Base-by-base conservation (phyloP, 2,113 vertebrate species). In the Sinocyclocheilus anshuiensis region DNA sequence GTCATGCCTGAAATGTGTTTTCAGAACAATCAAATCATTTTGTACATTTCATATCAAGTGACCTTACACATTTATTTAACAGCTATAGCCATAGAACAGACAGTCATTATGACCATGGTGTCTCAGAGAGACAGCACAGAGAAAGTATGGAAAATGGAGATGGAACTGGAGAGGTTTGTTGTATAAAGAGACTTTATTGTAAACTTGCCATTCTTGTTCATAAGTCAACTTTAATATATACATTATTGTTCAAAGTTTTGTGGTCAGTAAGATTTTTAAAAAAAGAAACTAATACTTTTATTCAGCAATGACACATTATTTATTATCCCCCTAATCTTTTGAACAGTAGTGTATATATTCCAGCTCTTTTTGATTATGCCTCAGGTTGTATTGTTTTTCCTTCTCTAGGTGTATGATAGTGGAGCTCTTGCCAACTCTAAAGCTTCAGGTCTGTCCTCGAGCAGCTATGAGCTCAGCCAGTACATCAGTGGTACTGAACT, bases 401-500 rank as follows among this genome's bases (percentile, higher is more conserved):
- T 20, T 20, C 65, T 0, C 10, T 59, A 6, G 42, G 82, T 84
- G 7, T 91, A 86, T 90, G 90, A 94, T 77, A 88, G 91, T 87
- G 97, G 90, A 81, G 92, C 94, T 1, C 93, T 97, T 53, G 92
- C 89, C 77, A 94, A 95, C 86, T 97, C 95, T 22, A 96, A 92
- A 2, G 94, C 94, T 72, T 97, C 95, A 0, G 97, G 97, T 0
- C 91, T 98, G 83, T 98, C 96, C 48, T 97, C 96, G 88, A 98
- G 97, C 50, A 92, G 94, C 91, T 95, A 93, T 0, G 97, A 98
- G 89, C 96, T 98, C 84, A 97, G 97, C 87, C 97, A 96, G 92
- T 98, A 98, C 92, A 96, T 98, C 33, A 95, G 96, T 0, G 84
- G 87, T 55, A 81, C 90, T 0, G 94, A 96, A 22, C 67, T 16